Evolutionary conservation across 2,888 invertebrate genomes (phyloP), one percentile per base, ranked within the genome.

Genomic region (Drosophila recens): DNA sequence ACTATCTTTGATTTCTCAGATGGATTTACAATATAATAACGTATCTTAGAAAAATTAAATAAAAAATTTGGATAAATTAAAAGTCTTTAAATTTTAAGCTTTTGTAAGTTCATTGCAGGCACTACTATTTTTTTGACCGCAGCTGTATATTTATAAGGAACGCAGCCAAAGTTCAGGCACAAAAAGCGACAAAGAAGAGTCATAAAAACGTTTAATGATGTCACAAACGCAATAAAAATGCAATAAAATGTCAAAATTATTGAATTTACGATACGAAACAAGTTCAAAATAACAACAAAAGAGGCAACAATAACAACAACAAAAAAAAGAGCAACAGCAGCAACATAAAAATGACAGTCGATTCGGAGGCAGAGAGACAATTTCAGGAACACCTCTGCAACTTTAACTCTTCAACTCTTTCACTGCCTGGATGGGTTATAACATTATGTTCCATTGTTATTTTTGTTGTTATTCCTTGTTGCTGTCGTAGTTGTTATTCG

Each of bases 161-260:
- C 51, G 62, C 68, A 53, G 65, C 68, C 87, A 81, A 85, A 88
- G 69, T 82, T 89, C 68, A 68, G 82, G 77, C 82, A 81, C 63
- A 20, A 58, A 64, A 79, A 87, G 89, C 87, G 82, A 79, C 87
- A 87, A 87, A 82, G 88, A 87, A 85, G 78, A 81, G 80, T 72
- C 87, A 87, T 87, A 87, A 87, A 87, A 87, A 80, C 87, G 69
- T 87, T 87, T 87, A 87, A 87, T 89, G 87, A 89, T 87, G 89
- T 89, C 89, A 87, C 87, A 87, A 87, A 80, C 77, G 87, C 80
- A 89, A 89, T 87, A 87, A 89, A 87, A 87, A 89, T 81, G 87
- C 89, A 87, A 89, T 87, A 87, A 87, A 87, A 87, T 87, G 87
- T 87, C 89, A 89, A 87, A 87, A 87, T 89, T 87, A 87, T 87